Evolutionary conservation across 2,888 invertebrate species (phyloP).

Genomic region (Pseudococcus jackbeardsleyi): DNA sequence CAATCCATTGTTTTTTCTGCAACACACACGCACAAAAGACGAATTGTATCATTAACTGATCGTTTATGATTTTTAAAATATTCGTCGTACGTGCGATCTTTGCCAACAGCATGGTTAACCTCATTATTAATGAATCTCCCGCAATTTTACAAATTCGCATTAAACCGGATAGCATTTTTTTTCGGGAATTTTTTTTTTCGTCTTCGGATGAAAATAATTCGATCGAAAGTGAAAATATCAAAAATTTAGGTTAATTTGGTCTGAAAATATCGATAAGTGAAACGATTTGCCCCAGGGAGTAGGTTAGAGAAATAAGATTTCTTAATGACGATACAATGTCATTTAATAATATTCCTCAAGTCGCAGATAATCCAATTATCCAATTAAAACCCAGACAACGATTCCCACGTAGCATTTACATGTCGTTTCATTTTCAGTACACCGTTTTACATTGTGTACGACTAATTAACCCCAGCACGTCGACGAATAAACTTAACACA

Average conservation of each 20-base stretch:
- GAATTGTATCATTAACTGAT: conserved; percentile 58
- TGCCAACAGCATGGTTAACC: conserved; percentile 59
- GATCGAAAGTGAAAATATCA: neutral
- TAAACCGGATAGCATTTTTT: neutral
- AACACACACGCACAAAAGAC: conserved; percentile 68
- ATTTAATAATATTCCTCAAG: conserved; percentile 1
- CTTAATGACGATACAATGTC: neutral
- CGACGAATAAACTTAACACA: conserved; percentile 20
- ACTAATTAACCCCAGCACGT: conserved; percentile 13
- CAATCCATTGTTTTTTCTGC: conserved; percentile 85
- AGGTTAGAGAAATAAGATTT: neutral
- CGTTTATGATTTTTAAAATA: conserved; percentile 46
- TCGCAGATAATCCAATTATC: neutral
- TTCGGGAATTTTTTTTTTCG: neutral
- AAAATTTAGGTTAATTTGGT: neutral
- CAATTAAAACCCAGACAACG: neutral
- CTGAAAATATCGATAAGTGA: neutral
- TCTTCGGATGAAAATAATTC: neutral
- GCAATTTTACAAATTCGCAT: neutral
- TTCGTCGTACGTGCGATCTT: conserved; percentile 36
- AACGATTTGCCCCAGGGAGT: neutral
- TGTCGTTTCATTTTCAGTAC: neutral
- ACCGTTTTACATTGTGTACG: neutral
- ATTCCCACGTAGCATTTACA: neutral
- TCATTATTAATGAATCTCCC: conserved; percentile 47